These are phyloP conservation scores for Drosophila anceps DNA, from an alignment of 2,888 invertebrate species.

Conservation along the genomic window DNA sequence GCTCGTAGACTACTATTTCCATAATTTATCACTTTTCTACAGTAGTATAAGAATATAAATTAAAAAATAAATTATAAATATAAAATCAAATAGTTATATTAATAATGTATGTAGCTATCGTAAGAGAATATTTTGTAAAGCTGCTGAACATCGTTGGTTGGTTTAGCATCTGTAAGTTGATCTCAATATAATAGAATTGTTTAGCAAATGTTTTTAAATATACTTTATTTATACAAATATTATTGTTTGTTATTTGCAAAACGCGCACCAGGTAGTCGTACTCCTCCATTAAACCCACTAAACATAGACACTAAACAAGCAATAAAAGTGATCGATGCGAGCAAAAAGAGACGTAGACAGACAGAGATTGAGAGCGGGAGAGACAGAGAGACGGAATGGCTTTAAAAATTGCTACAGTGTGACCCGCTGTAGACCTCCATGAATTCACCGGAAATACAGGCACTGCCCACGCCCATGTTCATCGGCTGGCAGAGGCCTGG, in stretches of 20 bases:
- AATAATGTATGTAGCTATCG: not conserved
- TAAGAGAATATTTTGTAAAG: not conserved
- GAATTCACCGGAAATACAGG: slow-evolving; percentile 83
- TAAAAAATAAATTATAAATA: not conserved
- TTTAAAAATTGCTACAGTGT: slow-evolving; percentile 59
- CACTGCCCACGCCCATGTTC: slow-evolving; percentile 75
- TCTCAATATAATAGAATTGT: slow-evolving; percentile 51
- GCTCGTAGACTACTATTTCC: not conserved
- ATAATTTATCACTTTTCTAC: not conserved
- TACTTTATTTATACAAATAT: slow-evolving; percentile 55
- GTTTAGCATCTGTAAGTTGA: slow-evolving; percentile 24
- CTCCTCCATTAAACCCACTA: slow-evolving; percentile 44
- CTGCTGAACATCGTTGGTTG: not conserved
- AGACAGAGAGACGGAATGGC: not conserved
- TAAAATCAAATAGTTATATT: not conserved
- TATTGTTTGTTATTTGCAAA: slow-evolving; percentile 31
- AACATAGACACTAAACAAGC: slow-evolving; percentile 48
- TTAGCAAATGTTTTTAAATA: slow-evolving; percentile 52
- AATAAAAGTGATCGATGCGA: slow-evolving; percentile 21
- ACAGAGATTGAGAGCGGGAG: not conserved
- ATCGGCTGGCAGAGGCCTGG: slow-evolving; percentile 81
- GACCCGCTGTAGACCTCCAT: slow-evolving; percentile 77
- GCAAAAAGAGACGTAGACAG: not conserved
- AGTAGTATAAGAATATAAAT: not conserved
- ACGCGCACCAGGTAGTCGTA: slow-evolving; percentile 72